Percentiles rank a stretch among this genome's conserved stretches.
These are phyloP conservation scores for Apostichopus leukothele DNA, from an alignment of 53 echinoderm and acorn worm species.

Conservation along the genomic window DNA sequence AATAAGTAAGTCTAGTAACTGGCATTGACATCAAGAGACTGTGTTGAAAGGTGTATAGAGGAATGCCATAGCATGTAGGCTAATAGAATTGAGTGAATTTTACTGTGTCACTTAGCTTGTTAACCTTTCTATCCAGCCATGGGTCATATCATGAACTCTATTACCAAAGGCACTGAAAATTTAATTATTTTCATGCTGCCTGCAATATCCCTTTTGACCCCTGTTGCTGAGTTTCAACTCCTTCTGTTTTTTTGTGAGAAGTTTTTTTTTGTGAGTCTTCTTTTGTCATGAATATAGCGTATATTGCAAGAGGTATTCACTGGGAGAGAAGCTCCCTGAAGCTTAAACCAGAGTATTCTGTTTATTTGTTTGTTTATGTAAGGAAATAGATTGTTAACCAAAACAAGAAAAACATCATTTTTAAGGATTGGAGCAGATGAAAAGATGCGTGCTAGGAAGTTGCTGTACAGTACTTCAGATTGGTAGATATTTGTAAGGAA, in stretches of 20 bases:
- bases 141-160: not conserved
- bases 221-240: not conserved
- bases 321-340: not conserved
- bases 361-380: too few relatives aligned
- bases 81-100: not conserved
- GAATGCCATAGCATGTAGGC: not conserved
- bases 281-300: too few relatives aligned
- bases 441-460: too few relatives aligned
- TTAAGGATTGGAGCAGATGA: too few relatives aligned
- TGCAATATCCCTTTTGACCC: slow-evolving; percentile 18
- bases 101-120: slow-evolving; percentile 33
- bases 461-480: too few relatives aligned
- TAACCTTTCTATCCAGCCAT: slow-evolving; percentile 19
- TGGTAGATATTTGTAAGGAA: too few relatives aligned
- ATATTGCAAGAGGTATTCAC: not conserved
- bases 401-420: too few relatives aligned
- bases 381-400: too few relatives aligned
- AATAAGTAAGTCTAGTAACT: too few relatives aligned
- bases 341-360: not conserved
- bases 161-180: slow-evolving; percentile 21
- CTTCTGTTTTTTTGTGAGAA: not conserved
- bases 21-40: too few relatives aligned
- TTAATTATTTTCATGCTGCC: slow-evolving; percentile 40
- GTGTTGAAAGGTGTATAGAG: too few relatives aligned
- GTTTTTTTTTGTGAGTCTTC: too few relatives aligned